Evolutionary conservation across 2,797 vertebrate species (phyloP).

Genomic region (Crenuchus spilurus): DNA sequence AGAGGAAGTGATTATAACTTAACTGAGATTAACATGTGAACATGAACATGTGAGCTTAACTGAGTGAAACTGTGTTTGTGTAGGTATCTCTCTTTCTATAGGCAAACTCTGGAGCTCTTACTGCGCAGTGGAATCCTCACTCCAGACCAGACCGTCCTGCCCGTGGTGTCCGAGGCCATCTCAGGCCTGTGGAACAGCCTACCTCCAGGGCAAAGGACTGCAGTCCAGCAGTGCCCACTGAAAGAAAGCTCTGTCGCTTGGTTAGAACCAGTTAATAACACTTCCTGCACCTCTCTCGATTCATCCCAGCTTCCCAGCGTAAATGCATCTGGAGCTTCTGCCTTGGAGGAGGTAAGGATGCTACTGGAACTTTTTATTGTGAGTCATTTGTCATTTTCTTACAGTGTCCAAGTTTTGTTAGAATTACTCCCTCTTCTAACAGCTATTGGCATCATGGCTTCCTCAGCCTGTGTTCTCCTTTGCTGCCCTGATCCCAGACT

Average conservation of each 20-base stretch:
- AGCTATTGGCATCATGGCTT: not conserved
- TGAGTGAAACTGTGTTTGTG: conserved; percentile 25
- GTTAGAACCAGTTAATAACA: conserved; percentile 24
- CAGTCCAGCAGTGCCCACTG: conserved; percentile 70
- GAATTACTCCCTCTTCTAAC: not conserved
- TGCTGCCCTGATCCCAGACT: not conserved
- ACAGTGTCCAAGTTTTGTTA: not conserved
- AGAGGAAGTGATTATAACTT: no score
- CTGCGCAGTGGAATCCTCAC: conserved; percentile 68
- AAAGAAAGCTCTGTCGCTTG: conserved; percentile 55
- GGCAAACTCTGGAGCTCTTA: conserved; percentile 78
- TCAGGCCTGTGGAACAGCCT: conserved; percentile 82
- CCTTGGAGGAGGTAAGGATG: conserved; percentile 74
- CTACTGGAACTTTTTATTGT: not conserved
- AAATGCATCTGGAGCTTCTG: conserved; percentile 71
- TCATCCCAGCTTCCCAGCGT: conserved; percentile 67
- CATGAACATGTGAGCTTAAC: not conserved
- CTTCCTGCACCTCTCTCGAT: conserved; percentile 11
- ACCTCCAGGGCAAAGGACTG: conserved; percentile 70
- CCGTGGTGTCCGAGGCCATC: conserved; percentile 80
- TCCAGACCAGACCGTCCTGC: conserved; percentile 66
- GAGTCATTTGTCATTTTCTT: not conserved
- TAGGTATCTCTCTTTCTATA: conserved; percentile 83
- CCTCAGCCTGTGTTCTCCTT: not conserved
- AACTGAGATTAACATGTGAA: not conserved